A percentile compares a stretch with the other conserved stretches of the same genome.
These are phyloP conservation scores for Ictidomys tridecemlineatus DNA, from an alignment of 2,113 vertebrate species.

Conservation along the genomic window DNA sequence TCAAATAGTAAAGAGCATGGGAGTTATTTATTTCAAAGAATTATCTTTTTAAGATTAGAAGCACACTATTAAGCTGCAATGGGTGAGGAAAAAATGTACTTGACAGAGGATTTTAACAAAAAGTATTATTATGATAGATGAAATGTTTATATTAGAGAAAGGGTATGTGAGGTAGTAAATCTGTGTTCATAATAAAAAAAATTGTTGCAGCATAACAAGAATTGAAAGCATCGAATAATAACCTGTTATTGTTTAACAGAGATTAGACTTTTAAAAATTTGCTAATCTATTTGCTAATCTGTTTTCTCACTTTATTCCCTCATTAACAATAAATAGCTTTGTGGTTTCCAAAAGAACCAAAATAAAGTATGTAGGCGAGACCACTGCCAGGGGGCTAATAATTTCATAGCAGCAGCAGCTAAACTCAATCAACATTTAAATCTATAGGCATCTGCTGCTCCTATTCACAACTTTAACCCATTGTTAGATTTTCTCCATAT, in stretches of 20 bases:
- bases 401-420: slow-evolving; percentile 80
- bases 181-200: slow-evolving; percentile 42
- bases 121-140: background rate
- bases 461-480: slow-evolving; percentile 78
- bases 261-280: slow-evolving; percentile 71
- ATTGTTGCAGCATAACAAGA: slow-evolving; percentile 30
- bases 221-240: background rate
- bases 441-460: slow-evolving; percentile 79
- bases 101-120: background rate
- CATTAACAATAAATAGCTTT: slow-evolving; percentile 79
- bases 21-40: slow-evolving; percentile 41
- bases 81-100: background rate
- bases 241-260: slow-evolving; percentile 55
- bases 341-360: slow-evolving; percentile 74
- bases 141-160: slow-evolving; percentile 34
- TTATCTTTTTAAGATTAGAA: slow-evolving; percentile 49
- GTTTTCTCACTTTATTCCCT: slow-evolving; percentile 77
- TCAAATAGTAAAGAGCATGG: background rate
- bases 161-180: slow-evolving; percentile 30
- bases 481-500: slow-evolving; percentile 53
- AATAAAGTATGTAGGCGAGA: slow-evolving; percentile 79
- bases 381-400: slow-evolving; percentile 76
- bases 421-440: slow-evolving; percentile 81
- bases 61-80: background rate
- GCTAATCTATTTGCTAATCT: slow-evolving; percentile 73